Percentiles rank a stretch among this genome's conserved stretches.
These are phyloP conservation scores for Engraulis encrasicolus DNA, from an alignment of 2,113 vertebrate genomes.

Conservation along the genomic window DNA sequence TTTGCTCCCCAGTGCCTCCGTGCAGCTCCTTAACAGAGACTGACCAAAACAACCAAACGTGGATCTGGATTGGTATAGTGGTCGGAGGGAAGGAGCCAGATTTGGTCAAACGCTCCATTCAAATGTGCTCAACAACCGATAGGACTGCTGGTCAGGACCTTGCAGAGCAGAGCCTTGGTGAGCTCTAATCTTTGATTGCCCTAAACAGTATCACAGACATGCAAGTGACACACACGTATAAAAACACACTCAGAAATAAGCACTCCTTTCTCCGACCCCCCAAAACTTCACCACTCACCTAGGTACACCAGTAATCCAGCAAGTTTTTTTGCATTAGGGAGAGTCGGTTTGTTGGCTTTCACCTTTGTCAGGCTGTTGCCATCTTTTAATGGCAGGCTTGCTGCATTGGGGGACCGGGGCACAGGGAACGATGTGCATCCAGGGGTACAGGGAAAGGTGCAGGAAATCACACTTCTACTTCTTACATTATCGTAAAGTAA, in stretches of 20 bases:
- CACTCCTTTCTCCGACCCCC: conserved; percentile 25
- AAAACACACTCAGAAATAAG: conserved; percentile 39
- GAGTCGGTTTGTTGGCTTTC: conserved; percentile 47
- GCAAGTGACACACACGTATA: conserved; percentile 51
- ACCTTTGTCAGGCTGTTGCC: conserved; percentile 55
- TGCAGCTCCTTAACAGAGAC: background rate
- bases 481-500: conserved; percentile 77
- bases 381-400: conserved; percentile 70
- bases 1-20: background rate
- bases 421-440: conserved; percentile 73
- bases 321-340: conserved; percentile 52
- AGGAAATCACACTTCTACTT: conserved; percentile 75
- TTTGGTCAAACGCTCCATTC: conserved; percentile 13
- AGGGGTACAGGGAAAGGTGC: conserved; percentile 68
- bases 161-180: conserved; percentile 70
- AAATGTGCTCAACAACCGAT: conserved; percentile 50
- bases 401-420: no score
- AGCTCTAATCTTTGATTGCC: conserved; percentile 56
- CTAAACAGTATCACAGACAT: conserved; percentile 18
- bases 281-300: background rate
- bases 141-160: conserved; percentile 78
- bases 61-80: background rate
- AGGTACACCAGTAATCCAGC: no score
- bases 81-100: background rate
- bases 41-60: background rate